phyloP scores from a whole-genome alignment of 2,113 vertebrate genomes.

The Vidua macroura region DNA sequence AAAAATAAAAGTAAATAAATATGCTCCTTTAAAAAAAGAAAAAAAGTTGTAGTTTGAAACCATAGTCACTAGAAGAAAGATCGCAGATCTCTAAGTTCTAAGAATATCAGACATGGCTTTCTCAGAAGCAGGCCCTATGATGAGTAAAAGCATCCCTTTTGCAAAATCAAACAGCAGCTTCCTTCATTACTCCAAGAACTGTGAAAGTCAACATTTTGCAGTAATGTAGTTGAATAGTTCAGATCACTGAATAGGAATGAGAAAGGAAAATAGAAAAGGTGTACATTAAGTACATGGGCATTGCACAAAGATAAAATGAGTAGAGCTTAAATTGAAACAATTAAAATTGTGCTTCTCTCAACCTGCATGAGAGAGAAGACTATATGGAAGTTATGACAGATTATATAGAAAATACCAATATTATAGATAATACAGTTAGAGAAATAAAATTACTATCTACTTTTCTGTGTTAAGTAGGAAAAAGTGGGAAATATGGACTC shows the following conservation, averaged over 20 bases:
- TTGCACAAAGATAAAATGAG: neutral
- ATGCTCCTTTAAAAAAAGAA: neutral
- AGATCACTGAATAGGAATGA: neutral
- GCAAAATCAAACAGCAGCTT: neutral
- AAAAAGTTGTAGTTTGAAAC: neutral
- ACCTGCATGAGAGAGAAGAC: neutral
- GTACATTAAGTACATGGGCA: neutral
- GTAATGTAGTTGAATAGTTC: neutral
- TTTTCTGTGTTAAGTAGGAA: neutral
- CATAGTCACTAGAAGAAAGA: neutral
- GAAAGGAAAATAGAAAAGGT: neutral
- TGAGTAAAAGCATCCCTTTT: neutral
- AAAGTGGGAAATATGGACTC: neutral
- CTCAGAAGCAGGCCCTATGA: neutral
- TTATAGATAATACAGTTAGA: neutral
- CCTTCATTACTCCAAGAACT: neutral
- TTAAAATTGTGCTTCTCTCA: neutral
- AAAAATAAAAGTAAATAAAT: neutral
- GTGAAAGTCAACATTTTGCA: neutral
- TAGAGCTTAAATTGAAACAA: neutral
- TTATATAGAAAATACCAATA: neutral
- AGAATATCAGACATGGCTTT: neutral
- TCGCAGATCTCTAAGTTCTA: neutral
- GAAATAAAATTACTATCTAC: neutral
- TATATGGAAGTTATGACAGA: neutral